Conservation (phyloP, 2,888 invertebrate genomes). For the Scelioninae gen. 1 region DNA sequence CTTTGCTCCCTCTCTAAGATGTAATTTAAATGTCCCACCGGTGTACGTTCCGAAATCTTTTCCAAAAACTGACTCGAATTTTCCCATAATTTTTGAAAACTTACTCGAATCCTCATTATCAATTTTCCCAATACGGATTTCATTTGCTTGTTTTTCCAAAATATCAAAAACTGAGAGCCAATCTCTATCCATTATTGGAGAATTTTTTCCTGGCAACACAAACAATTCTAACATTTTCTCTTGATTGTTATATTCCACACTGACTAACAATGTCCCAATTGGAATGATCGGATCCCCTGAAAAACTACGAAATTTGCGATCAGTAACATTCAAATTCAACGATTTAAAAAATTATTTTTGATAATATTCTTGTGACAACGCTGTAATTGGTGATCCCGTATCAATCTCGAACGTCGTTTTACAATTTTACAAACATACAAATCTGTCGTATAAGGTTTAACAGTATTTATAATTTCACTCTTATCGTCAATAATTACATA, state of each 20-base stretch:
- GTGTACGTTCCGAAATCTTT: constrained; percentile 42
- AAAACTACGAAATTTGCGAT: constrained; percentile 22
- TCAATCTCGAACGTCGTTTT: constrained; percentile 40
- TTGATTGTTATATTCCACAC: neutral
- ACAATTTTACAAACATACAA: constrained; percentile 21
- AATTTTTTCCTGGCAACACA: neutral
- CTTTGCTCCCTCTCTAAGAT: constrained; percentile 22
- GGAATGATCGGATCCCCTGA: constrained; percentile 43
- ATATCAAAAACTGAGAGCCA: constrained; percentile 4
- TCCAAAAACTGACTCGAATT: constrained; percentile 40
- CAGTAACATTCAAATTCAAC: neutral
- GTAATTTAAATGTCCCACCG: constrained; percentile 50
- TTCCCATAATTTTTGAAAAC: neutral
- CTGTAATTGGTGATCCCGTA: constrained; percentile 56
- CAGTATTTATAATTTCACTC: constrained; percentile 28
- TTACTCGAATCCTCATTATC: neutral
- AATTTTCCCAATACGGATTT: neutral
- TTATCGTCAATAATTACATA: neutral
- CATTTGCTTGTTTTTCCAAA: neutral
- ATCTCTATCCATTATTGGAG: constrained; percentile 38
- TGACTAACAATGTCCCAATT: constrained; percentile 6
- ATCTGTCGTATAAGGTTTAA: constrained; percentile 33
- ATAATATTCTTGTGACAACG: neutral
- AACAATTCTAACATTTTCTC: neutral
- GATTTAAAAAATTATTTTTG: too few relatives aligned